These are phyloP conservation scores for Melanargia galathea DNA, from an alignment of 2,888 invertebrate genomes.

Conservation along the genomic window DNA sequence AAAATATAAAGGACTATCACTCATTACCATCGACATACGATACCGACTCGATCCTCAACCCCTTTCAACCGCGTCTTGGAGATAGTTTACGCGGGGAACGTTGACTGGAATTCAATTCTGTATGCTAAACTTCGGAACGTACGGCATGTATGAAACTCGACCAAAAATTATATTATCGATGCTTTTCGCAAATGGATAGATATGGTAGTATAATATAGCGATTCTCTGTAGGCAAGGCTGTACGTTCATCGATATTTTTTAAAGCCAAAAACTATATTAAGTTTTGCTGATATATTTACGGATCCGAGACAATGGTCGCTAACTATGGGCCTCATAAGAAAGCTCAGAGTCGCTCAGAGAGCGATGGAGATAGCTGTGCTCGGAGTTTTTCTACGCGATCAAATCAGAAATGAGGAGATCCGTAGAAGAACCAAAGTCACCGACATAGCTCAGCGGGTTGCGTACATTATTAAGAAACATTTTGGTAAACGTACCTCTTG, in stretches of 20 bases:
- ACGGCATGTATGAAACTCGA: slow-evolving; percentile 34
- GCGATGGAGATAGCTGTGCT: too few species aligned
- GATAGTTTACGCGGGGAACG: slow-evolving; percentile 67
- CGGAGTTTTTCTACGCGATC: too few species aligned
- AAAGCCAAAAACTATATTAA: too few species aligned
- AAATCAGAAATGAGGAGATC: too few species aligned
- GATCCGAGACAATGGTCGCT: too few species aligned
- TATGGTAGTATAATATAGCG: background rate
- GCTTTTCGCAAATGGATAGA: slow-evolving; percentile 9
- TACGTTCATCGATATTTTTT: background rate
- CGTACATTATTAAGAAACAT: background rate
- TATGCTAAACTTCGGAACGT: slow-evolving; percentile 46
- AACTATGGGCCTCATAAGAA: too few species aligned
- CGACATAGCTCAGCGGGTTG: too few species aligned
- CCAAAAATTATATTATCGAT: slow-evolving; percentile 23
- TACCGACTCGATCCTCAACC: slow-evolving; percentile 22
- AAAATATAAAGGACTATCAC: slow-evolving; percentile 16
- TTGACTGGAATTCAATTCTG: slow-evolving; percentile 71
- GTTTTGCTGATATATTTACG: too few species aligned
- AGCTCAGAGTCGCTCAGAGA: too few species aligned
- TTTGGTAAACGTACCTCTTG: background rate
- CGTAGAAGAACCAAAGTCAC: too few species aligned
- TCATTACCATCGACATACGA: slow-evolving; percentile 28
- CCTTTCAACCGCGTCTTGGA: slow-evolving; percentile 49
- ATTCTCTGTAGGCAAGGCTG: background rate